Evolutionary conservation across 2,888 invertebrate genomes (phyloP).

Genomic region (Rhingia rostrata): DNA sequence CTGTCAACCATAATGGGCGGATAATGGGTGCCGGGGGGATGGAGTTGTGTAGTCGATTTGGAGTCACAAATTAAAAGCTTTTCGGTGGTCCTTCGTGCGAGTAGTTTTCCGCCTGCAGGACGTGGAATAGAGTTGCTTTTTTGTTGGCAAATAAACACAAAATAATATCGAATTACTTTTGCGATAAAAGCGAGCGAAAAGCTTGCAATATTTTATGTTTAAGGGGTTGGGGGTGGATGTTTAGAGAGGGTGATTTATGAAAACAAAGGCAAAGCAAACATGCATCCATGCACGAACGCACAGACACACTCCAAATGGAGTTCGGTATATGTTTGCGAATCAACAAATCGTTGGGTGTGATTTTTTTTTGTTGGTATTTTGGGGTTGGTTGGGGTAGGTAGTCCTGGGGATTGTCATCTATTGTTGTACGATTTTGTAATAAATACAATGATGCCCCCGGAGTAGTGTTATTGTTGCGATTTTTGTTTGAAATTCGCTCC

Average conservation of each 20-base stretch:
- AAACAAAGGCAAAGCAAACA: conserved; percentile 53
- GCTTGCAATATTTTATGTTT: conserved; percentile 54
- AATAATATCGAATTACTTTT: conserved; percentile 71
- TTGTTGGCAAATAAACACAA: conserved; percentile 59
- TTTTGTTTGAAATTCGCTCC: conserved; percentile 28
- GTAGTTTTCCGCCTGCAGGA: conserved; percentile 44
- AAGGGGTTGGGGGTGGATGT: neutral
- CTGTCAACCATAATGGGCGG: conserved; percentile 34
- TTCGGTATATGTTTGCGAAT: conserved; percentile 56
- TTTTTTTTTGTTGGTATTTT: conserved; percentile 27
- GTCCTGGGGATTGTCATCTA: conserved; percentile 25
- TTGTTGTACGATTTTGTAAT: conserved; percentile 58
- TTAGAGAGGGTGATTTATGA: conserved; percentile 25
- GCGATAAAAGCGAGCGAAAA: conserved; percentile 49
- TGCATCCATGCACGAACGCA: conserved; percentile 53
- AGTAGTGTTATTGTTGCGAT: conserved; percentile 39
- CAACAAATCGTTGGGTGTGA: conserved; percentile 60
- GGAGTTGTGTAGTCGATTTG: neutral
- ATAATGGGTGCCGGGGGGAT: neutral
- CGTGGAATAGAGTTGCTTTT: conserved; percentile 10
- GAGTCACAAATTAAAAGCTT: conserved; percentile 60
- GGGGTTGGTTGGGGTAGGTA: neutral
- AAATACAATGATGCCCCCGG: conserved; percentile 24
- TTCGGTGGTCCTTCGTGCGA: conserved; percentile 5
- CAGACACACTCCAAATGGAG: neutral